phyloP scores from a whole-genome alignment of 2,113 vertebrate species.

The Pollimyrus isidori region DNA sequence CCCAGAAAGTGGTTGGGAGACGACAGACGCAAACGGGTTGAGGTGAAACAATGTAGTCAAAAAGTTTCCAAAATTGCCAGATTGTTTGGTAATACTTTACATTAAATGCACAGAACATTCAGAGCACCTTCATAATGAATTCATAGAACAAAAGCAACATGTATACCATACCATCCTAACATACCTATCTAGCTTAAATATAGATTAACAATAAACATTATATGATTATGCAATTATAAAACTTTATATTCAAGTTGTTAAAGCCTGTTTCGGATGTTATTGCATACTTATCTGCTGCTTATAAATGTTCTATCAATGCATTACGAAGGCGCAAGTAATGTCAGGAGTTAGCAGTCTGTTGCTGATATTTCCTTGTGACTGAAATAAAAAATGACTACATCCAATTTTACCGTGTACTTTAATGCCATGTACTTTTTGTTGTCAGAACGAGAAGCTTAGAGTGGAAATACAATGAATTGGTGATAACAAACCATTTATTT shows the following conservation, averaged over 20 bases:
- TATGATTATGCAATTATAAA: not conserved
- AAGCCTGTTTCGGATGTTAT: not conserved
- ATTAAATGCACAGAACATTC: not conserved
- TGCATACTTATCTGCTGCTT: not conserved
- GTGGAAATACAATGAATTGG: not conserved
- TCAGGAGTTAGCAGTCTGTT: not conserved
- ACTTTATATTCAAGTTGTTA: not conserved
- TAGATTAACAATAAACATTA: not conserved
- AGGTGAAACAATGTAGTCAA: not conserved
- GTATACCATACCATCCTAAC: not conserved
- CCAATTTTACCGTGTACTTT: not conserved
- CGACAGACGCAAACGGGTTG: not conserved
- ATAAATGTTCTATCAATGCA: not conserved
- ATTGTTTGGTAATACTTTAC: not conserved
- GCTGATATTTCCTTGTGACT: not conserved
- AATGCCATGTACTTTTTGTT: not conserved
- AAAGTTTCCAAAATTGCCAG: not conserved
- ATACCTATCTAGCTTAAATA: not conserved
- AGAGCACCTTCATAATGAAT: not conserved
- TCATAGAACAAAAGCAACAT: not conserved
- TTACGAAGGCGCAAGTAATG: not conserved
- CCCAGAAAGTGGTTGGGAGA: not conserved
- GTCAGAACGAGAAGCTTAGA: not conserved
- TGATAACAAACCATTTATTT: constrained; percentile 37
- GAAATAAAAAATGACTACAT: not conserved